Percentiles rank a stretch among this genome's conserved stretches.
These are phyloP conservation scores for Luffia ferchaultella DNA, from an alignment of 2,888 invertebrate genomes.

Conservation along the genomic window DNA sequence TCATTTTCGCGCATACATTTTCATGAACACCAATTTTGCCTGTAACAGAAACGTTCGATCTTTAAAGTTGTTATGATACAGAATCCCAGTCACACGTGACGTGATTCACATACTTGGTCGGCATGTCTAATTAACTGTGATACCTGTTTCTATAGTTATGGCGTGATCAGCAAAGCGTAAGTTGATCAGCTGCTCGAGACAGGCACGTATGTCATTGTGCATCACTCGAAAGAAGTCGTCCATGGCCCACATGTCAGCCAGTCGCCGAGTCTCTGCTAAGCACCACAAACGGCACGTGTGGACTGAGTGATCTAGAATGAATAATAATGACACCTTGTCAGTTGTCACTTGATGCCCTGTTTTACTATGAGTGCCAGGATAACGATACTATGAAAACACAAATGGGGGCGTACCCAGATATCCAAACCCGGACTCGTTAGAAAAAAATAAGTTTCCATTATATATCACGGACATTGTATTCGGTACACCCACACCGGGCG, in stretches of 20 bases:
- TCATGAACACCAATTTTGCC: slow-evolving; percentile 77
- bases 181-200: slow-evolving; percentile 64
- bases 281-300: slow-evolving; percentile 84
- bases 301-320: slow-evolving; percentile 73
- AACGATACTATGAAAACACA: too few species aligned
- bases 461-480: too few species aligned
- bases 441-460: too few species aligned
- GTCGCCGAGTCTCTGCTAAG: slow-evolving; percentile 72
- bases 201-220: slow-evolving; percentile 70
- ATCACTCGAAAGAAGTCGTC: slow-evolving; percentile 75
- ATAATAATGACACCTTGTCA: too few species aligned
- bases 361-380: too few species aligned
- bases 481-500: too few species aligned
- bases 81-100: not conserved
- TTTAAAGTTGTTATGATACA: not conserved
- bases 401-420: too few species aligned
- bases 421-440: too few species aligned
- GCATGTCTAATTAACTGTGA: too few species aligned
- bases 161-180: slow-evolving; percentile 70
- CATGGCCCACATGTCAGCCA: slow-evolving; percentile 80
- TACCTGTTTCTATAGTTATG: slow-evolving; percentile 58
- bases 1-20: slow-evolving; percentile 81
- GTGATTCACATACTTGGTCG: not conserved
- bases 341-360: too few species aligned
- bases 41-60: too few species aligned